Percentiles rank a stretch among this genome's conserved stretches.
phyloP scores from a whole-genome alignment of 2,888 invertebrate genomes.

The Sturmia bella region DNA sequence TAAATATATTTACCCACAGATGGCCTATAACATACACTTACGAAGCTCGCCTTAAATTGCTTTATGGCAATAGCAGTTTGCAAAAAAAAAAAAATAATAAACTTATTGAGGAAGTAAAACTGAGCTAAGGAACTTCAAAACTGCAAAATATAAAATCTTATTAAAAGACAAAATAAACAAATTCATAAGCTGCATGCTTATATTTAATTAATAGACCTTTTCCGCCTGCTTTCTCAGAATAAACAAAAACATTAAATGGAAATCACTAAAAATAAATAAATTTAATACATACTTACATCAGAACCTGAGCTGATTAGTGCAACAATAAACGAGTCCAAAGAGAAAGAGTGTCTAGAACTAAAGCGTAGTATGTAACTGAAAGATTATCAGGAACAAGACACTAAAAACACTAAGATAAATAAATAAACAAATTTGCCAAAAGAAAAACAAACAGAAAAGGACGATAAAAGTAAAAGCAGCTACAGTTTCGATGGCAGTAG shows the following conservation, averaged over 20 bases:
- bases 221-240: background rate
- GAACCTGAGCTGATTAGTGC: conserved; percentile 60
- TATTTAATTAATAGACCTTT: background rate
- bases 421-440: conserved; percentile 30
- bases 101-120: too few relatives aligned
- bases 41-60: background rate
- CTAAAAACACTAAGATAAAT: background rate
- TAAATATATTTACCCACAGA: conserved; percentile 65
- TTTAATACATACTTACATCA: conserved; percentile 36
- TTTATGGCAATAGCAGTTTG: background rate
- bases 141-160: too few relatives aligned
- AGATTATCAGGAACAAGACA: conserved; percentile 16
- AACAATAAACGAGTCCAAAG: conserved; percentile 39
- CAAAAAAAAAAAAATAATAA: too few relatives aligned
- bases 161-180: too few relatives aligned
- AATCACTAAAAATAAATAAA: conserved; percentile 25
- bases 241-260: background rate
- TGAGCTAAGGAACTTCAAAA: too few relatives aligned
- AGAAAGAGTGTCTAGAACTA: conserved; percentile 32
- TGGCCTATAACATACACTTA: conserved; percentile 10
- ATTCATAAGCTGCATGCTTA: too few relatives aligned
- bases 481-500: background rate
- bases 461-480: conserved; percentile 26
- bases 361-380: conserved; percentile 9
- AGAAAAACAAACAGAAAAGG: conserved; percentile 38